Evolutionary conservation across 2,113 vertebrate species (phyloP).

Genomic region (Pygoscelis antarcticus): DNA sequence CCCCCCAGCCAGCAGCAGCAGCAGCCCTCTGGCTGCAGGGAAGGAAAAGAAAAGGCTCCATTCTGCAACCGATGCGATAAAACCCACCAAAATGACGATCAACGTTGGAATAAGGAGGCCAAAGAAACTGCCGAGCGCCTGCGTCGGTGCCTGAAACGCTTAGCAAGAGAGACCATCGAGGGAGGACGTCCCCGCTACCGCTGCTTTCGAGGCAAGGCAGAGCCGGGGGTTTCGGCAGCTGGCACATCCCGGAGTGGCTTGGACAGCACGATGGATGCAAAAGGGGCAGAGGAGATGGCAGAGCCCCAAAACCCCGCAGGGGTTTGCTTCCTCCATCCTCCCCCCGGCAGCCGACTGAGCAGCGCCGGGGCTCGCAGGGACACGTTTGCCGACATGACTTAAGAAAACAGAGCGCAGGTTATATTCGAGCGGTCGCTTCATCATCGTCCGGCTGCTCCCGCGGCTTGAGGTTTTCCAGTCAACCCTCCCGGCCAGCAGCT

Average conservation of each 20-base stretch:
- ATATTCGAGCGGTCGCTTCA: neutral
- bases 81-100: neutral
- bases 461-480: neutral
- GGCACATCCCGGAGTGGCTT: neutral
- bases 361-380: neutral
- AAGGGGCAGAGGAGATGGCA: accelerated
- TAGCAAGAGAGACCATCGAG: accelerated
- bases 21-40: neutral
- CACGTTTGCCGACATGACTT: neutral
- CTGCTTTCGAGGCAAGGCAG: neutral
- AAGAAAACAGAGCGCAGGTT: neutral
- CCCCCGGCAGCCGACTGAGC: accelerated
- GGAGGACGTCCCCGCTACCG: neutral
- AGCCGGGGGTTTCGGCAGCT: neutral
- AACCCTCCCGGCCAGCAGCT: neutral
- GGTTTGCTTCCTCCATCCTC: neutral
- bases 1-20: neutral
- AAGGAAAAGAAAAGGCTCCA: neutral
- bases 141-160: neutral
- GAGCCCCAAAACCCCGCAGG: accelerated
- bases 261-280: neutral
- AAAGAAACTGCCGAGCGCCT: neutral
- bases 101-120: accelerated
- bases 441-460: neutral
- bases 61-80: neutral